Percentiles rank a stretch among this genome's conserved stretches.
Conservation (phyloP, 2,113 vertebrate species). For the Dicerorhinus sumatrensis region DNA sequence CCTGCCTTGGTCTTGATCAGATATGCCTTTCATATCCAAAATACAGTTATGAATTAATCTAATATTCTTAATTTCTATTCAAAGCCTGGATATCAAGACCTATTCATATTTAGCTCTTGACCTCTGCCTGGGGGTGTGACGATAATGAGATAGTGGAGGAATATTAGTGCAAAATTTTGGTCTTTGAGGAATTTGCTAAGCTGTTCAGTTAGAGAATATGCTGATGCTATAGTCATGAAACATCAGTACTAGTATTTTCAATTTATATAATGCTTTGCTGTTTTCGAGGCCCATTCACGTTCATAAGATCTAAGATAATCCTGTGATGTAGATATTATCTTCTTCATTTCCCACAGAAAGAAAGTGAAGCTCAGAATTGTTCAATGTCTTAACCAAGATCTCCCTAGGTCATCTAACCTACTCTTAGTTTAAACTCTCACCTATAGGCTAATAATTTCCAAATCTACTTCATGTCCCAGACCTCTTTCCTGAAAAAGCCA, state of each 20-base stretch:
- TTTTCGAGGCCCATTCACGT: not conserved
- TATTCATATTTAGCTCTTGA: not conserved
- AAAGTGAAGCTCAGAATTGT: not conserved
- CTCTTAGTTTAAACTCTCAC: conserved; percentile 5
- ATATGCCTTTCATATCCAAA: not conserved
- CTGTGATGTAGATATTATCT: not conserved
- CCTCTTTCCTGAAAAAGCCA: not conserved
- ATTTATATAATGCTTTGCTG: not conserved
- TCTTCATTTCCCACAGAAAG: not conserved
- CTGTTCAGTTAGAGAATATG: not conserved
- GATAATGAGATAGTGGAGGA: not conserved
- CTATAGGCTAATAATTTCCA: not conserved
- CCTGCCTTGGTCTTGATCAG: not conserved
- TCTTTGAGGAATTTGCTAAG: not conserved
- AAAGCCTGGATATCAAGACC: not conserved
- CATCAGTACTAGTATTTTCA: not conserved
- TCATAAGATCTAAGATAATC: not conserved
- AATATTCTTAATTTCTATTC: not conserved
- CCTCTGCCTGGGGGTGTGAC: not conserved
- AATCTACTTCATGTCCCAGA: not conserved
- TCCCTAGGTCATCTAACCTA: not conserved
- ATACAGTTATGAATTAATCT: not conserved
- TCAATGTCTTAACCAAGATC: not conserved
- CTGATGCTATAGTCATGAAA: not conserved
- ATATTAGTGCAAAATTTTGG: not conserved